Evolutionary conservation across 2,797 vertebrate genomes (phyloP).

Genomic region (Vespertilio murinus): DNA sequence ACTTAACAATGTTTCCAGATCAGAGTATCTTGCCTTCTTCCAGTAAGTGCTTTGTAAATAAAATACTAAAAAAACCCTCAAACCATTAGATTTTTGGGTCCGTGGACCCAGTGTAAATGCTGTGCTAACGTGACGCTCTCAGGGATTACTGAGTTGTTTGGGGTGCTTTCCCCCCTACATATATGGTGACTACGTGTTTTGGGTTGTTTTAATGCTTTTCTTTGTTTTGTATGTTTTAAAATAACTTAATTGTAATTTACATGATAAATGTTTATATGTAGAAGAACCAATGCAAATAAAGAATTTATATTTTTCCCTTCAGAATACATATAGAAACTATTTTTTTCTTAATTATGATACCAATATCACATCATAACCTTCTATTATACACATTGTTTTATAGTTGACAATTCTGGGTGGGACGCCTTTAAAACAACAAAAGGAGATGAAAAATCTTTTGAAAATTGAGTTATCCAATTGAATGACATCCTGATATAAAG

Average conservation of each 20-base stretch:
- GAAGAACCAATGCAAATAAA: neutral
- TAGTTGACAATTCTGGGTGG: slow-evolving; percentile 11
- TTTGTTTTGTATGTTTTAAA: neutral
- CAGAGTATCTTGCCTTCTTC: neutral
- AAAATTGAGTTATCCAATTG: slow-evolving; percentile 54
- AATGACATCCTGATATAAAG: slow-evolving; percentile 71
- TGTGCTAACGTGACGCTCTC: neutral
- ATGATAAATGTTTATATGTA: neutral
- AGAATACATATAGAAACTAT: neutral
- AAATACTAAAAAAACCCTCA: neutral
- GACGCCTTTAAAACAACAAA: slow-evolving; percentile 53
- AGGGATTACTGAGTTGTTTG: neutral
- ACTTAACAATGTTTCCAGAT: neutral
- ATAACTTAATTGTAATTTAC: slow-evolving; percentile 4
- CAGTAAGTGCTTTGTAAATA: neutral
- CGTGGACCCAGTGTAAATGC: neutral
- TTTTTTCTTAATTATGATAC: neutral
- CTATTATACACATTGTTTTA: neutral
- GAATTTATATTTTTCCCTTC: neutral
- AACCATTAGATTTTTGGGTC: neutral
- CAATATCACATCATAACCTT: neutral
- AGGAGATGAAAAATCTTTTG: slow-evolving; percentile 4
- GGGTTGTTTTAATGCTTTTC: neutral
- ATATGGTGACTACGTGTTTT: neutral
- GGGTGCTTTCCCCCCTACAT: neutral